These are phyloP conservation scores for Pseudolycoriella hygida DNA, from an alignment of 2,888 invertebrate species.

Conservation along the genomic window DNA sequence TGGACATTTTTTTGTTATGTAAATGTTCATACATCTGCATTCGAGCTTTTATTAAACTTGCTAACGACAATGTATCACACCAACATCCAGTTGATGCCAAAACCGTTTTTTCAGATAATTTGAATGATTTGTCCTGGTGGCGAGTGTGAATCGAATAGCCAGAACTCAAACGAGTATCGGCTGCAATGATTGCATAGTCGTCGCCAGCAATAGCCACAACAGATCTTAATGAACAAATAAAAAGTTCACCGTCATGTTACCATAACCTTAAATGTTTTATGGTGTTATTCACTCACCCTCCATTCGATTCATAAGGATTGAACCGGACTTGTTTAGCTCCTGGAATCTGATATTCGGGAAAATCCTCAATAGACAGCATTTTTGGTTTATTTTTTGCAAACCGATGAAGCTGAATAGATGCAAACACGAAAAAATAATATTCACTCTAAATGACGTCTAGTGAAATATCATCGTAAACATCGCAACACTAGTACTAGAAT, in stretches of 20 bases:
- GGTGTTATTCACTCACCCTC: constrained; percentile 39
- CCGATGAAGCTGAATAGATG: neutral
- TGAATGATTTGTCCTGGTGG: constrained; percentile 73
- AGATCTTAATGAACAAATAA: constrained; percentile 44
- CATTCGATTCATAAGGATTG: constrained; percentile 57
- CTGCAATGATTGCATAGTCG: constrained; percentile 86
- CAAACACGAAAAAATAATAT: neutral
- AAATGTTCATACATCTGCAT: constrained; percentile 93
- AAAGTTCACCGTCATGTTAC: neutral
- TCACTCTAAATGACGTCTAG: too few species aligned
- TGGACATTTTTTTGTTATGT: constrained; percentile 82
- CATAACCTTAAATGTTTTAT: neutral
- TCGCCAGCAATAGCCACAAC: constrained; percentile 91
- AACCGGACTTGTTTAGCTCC: constrained; percentile 33
- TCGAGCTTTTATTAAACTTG: constrained; percentile 62
- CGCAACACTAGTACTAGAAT: too few species aligned
- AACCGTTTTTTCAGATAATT: constrained; percentile 64
- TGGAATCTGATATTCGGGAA: constrained; percentile 26
- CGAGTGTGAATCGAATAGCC: constrained; percentile 84
- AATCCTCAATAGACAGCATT: constrained; percentile 12
- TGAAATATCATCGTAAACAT: too few species aligned
- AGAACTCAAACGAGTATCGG: constrained; percentile 82
- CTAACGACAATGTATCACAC: constrained; percentile 89
- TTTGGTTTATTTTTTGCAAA: neutral
- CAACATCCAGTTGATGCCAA: constrained; percentile 94